Percentiles rank a stretch among this genome's conserved stretches.
These are phyloP conservation scores for Drosophila fungiperda DNA, from an alignment of 2,888 invertebrate genomes.

Conservation along the genomic window DNA sequence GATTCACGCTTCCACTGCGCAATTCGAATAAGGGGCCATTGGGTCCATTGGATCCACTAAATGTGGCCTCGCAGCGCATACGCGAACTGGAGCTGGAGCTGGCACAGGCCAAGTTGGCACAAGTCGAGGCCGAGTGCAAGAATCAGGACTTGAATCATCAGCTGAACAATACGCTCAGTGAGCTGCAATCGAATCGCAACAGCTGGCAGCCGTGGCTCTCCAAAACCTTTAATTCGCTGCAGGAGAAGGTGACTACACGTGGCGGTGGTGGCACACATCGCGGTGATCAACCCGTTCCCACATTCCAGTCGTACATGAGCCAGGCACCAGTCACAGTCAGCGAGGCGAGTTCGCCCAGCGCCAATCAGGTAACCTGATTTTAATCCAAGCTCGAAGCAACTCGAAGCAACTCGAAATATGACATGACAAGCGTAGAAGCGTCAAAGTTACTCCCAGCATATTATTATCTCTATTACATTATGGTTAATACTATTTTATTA, in stretches of 20 bases:
- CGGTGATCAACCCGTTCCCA: slow-evolving; percentile 71
- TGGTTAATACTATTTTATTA: slow-evolving; percentile 22
- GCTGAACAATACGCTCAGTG: slow-evolving; percentile 92
- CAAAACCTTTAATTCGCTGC: slow-evolving; percentile 90
- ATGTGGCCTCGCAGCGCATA: slow-evolving; percentile 87
- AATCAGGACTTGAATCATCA: slow-evolving; percentile 98
- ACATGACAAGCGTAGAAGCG: slow-evolving; percentile 46
- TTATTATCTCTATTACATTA: slow-evolving; percentile 27
- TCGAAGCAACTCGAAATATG: slow-evolving; percentile 14
- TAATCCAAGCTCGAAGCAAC: not conserved
- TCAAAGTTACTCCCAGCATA: slow-evolving; percentile 37
- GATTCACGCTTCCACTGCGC: slow-evolving; percentile 41
- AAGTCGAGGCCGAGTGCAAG: slow-evolving; percentile 98
- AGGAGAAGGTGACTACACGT: slow-evolving; percentile 84
- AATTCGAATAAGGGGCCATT: slow-evolving; percentile 76
- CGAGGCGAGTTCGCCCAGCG: slow-evolving; percentile 82
- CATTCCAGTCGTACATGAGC: slow-evolving; percentile 85
- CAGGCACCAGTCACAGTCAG: slow-evolving; percentile 73
- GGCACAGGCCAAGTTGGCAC: slow-evolving; percentile 97
- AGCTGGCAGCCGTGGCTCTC: slow-evolving; percentile 97
- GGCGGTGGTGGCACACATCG: slow-evolving; percentile 45
- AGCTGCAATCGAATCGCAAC: slow-evolving; percentile 87
- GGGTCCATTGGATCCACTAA: slow-evolving; percentile 84
- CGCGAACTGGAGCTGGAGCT: slow-evolving; percentile 97
- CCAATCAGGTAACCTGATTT: slow-evolving; percentile 83